Evolutionary conservation across 1,140 invertebrate species (phyloP), one percentile per base, ranked within the genome.

Genomic region (Polypedilum vanderplanki): DNA sequence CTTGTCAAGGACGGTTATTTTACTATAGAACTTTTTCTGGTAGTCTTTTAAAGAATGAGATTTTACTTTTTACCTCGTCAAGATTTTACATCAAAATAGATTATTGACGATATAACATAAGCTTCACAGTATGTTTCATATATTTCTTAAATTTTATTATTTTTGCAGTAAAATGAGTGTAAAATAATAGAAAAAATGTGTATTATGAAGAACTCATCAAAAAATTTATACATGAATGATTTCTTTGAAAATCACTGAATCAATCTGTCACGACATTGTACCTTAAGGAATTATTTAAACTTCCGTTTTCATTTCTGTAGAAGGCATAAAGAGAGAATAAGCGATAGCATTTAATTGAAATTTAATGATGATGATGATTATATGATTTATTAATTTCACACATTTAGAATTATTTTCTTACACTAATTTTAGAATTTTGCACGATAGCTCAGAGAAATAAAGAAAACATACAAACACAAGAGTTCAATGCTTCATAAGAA

Each of bases 1-100:
- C 65, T 70, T 70, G 46, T 17, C 65, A 70, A 70, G 65, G 65
- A 70, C 65, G 65, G 20, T 70, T 70, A 70, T 70, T 70, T 20
- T 70, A 18, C 24, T 33, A 33, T 33, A 5, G n/a, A n/a, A 3
- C 5, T 33, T 33, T 70, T 70, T 70, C 17, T 22, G 9, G 65
- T 70, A 57, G 24, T 33, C 24, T 33, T 33, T 1, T 33, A 5
- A 33, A 33, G 5, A 33, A 33, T 33, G 24, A 33, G 24, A 33
- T 33, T 3, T 33, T 33, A 3, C 5, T 33, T 33, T 33, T 33
- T 33, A 33, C 1, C 2, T 33, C 24, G n/a, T 33, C 24, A 33
- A 33, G 24, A 33, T 33, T 33, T 33, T 3, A 5, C 24, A 33
- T 33, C 24, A 33, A 33, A 33, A 33, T 33, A 33, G 24, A 33